phyloP scores from a whole-genome alignment of 1,140 invertebrate species.

The Drosophila carrolli region DNA sequence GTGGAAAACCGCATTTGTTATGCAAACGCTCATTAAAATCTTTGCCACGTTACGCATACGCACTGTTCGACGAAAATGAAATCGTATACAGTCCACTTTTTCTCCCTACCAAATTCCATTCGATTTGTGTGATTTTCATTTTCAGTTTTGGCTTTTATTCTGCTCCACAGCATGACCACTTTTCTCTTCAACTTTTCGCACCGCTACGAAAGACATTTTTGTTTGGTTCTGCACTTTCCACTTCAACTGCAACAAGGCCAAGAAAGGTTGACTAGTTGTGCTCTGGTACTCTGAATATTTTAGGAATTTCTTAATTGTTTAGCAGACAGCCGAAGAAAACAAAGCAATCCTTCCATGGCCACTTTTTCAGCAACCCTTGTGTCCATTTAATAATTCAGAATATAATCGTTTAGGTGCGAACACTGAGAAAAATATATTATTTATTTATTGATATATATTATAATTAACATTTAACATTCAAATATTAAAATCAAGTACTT shows the following conservation, averaged over 20 bases:
- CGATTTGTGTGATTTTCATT: slow-evolving; percentile 22
- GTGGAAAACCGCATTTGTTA: slow-evolving; percentile 73
- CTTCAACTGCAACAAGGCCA: slow-evolving; percentile 28
- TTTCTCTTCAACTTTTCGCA: slow-evolving; percentile 11
- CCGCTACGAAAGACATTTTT: slow-evolving; percentile 24
- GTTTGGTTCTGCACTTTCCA: slow-evolving; percentile 6
- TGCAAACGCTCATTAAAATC: slow-evolving; percentile 79
- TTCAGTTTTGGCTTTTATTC: slow-evolving; percentile 1
- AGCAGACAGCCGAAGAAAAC: slow-evolving; percentile 26
- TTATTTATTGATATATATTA: not conserved
- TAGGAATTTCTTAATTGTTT: slow-evolving; percentile 77
- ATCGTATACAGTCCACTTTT: slow-evolving; percentile 9
- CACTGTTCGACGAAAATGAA: slow-evolving; percentile 61
- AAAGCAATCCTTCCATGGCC: slow-evolving; percentile 11
- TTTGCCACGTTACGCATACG: slow-evolving; percentile 73
- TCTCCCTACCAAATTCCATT: slow-evolving; percentile 6
- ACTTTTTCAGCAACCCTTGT: slow-evolving; percentile 32
- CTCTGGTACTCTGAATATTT: slow-evolving; percentile 60
- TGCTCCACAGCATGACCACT: slow-evolving; percentile 22
- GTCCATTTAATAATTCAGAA: slow-evolving; percentile 72
- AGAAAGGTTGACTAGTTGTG: slow-evolving; percentile 34
- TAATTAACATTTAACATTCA: not conserved
- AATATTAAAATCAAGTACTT: not conserved
- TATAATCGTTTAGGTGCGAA: slow-evolving; percentile 18
- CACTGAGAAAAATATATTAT: not conserved